phyloP scores from a whole-genome alignment of 2,113 vertebrate species.

The Danionella cerebrum region DNA sequence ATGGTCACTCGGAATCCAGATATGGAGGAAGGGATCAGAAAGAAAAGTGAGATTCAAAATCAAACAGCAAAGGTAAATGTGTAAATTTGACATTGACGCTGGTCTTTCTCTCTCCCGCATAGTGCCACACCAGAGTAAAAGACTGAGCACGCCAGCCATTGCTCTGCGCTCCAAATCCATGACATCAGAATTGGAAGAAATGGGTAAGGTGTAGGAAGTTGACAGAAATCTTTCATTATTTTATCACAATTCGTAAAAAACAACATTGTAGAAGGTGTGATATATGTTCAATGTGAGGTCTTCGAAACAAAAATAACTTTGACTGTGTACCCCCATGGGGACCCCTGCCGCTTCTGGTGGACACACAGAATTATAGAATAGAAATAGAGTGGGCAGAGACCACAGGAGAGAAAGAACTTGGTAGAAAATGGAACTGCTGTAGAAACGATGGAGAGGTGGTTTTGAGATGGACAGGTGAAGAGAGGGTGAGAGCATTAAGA shows the following conservation, averaged over 20 bases:
- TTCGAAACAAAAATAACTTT: too few relatives aligned
- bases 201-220: constrained; percentile 68
- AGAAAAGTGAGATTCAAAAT: constrained; percentile 70
- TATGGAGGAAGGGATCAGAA: constrained; percentile 82
- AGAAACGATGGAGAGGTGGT: too few relatives aligned
- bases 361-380: too few relatives aligned
- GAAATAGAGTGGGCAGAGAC: not conserved
- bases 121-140: constrained; percentile 85
- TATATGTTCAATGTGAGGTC: too few relatives aligned
- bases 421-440: not conserved
- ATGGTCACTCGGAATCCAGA: constrained; percentile 90
- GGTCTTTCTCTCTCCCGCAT: constrained; percentile 8
- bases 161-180: constrained; percentile 89
- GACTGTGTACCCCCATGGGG: too few relatives aligned
- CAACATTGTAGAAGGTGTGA: too few relatives aligned
- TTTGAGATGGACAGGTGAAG: not conserved
- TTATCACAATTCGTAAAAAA: too few relatives aligned
- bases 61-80: not conserved
- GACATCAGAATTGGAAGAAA: constrained; percentile 91
- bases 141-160: constrained; percentile 79
- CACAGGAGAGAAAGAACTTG: constrained; percentile 20
- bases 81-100: not conserved
- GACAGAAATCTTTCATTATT: too few relatives aligned
- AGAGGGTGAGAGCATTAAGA: not conserved
- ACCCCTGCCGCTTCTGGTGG: too few relatives aligned